phyloP scores from a whole-genome alignment of 2,113 vertebrate genomes.

The Gorilla gorilla region DNA sequence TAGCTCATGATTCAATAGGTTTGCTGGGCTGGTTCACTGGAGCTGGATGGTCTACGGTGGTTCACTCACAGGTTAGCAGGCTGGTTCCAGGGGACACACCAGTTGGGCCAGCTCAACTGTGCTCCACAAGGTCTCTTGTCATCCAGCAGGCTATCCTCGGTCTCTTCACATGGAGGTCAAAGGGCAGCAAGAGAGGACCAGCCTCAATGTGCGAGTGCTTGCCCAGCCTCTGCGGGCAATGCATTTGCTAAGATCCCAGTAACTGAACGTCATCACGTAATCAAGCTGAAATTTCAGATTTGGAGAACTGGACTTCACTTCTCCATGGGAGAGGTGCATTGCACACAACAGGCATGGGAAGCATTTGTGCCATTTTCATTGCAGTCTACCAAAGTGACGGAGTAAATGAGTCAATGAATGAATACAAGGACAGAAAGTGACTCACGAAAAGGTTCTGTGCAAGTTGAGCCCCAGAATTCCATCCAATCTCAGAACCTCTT shows the following conservation, averaged over 20 bases:
- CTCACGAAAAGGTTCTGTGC: neutral
- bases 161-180: no score
- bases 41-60: neutral
- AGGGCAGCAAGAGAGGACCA: neutral
- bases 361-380: accelerated
- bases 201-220: accelerated
- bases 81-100: neutral
- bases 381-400: accelerated
- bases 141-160: neutral
- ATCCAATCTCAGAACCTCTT: accelerated
- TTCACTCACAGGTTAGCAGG: no score
- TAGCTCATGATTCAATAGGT: neutral
- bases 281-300: neutral
- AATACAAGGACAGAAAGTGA: neutral
- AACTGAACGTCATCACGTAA: neutral
- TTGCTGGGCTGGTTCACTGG: neutral
- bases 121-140: neutral
- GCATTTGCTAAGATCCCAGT: neutral
- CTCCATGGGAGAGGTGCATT: neutral
- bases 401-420: no score
- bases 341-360: accelerated
- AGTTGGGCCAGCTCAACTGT: neutral
- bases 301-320: neutral
- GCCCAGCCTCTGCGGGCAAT: neutral
- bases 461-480: neutral